Conservation (phyloP, 2,797 vertebrate genomes). For the Cyprinella venusta region DNA sequence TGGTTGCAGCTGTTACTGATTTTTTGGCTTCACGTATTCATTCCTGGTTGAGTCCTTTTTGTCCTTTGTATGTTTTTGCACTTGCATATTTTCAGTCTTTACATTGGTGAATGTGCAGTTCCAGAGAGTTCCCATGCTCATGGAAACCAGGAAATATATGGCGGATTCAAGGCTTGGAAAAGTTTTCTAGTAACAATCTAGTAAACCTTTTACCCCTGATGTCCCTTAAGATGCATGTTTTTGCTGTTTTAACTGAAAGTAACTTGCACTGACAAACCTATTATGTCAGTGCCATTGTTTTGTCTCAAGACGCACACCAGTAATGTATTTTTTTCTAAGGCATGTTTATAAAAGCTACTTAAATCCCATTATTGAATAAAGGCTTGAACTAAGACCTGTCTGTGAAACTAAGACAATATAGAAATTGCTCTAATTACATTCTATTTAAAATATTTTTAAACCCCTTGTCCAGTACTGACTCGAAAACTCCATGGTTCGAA, state of each 20-base stretch:
- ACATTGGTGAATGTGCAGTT: neutral
- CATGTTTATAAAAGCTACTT: too few relatives aligned
- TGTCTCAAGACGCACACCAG: too few relatives aligned
- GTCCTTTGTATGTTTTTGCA: neutral
- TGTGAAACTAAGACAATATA: neutral
- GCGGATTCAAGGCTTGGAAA: neutral
- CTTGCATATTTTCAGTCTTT: neutral
- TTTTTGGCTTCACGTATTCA: neutral
- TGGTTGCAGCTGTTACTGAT: slow-evolving; percentile 16
- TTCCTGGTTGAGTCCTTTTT: neutral
- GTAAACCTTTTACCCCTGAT: too few relatives aligned
- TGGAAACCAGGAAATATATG: neutral
- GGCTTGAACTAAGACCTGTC: too few relatives aligned
- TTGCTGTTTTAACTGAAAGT: too few relatives aligned
- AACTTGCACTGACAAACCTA: too few relatives aligned
- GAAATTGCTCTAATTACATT: neutral
- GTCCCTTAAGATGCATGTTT: too few relatives aligned
- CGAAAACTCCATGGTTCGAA: neutral
- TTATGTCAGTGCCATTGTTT: too few relatives aligned
- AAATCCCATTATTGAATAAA: too few relatives aligned
- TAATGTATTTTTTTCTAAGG: too few relatives aligned
- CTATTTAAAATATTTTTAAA: neutral
- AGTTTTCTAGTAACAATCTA: neutral
- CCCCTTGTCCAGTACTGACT: neutral
- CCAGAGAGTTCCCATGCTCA: neutral